phyloP scores from a whole-genome alignment of 53 echinoderm and acorn worm genomes.

The Pentamera pediparva region DNA sequence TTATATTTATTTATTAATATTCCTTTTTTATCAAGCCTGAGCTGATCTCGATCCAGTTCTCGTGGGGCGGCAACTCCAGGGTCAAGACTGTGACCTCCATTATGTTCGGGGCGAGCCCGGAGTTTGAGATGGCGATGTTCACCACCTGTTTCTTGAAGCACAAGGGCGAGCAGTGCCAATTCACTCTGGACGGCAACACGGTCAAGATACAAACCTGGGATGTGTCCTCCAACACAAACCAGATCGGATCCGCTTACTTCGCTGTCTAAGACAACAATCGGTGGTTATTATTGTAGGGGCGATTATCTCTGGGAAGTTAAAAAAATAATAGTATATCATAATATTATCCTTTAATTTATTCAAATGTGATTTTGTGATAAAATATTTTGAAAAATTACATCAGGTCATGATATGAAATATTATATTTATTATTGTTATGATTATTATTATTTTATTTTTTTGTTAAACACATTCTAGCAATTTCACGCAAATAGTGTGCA shows the following conservation, averaged over 20 bases:
- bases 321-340: too few relatives aligned
- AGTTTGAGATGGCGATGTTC: conserved; percentile 85
- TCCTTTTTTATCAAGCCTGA: conserved; percentile 28
- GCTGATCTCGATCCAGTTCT: conserved; percentile 50
- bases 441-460: too few relatives aligned
- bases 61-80: conserved; percentile 6
- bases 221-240: conserved; percentile 26
- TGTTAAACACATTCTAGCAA: too few relatives aligned
- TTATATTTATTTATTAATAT: neutral
- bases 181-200: conserved; percentile 53
- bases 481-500: too few relatives aligned
- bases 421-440: too few relatives aligned
- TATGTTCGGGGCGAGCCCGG: conserved; percentile 73
- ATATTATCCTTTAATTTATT: too few relatives aligned
- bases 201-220: conserved; percentile 64
- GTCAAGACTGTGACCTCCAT: conserved; percentile 63
- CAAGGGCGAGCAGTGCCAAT: conserved; percentile 39
- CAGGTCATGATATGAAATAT: too few relatives aligned
- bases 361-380: too few relatives aligned
- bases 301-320: neutral
- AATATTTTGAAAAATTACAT: too few relatives aligned
- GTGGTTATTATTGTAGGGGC: neutral
- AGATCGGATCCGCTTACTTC: conserved; percentile 71
- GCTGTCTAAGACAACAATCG: conserved; percentile 55
- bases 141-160: conserved; percentile 64